Evolutionary conservation across 2,888 invertebrate species (phyloP), one percentile per base, ranked within the genome.

Genomic region (Lissonota sp.): DNA sequence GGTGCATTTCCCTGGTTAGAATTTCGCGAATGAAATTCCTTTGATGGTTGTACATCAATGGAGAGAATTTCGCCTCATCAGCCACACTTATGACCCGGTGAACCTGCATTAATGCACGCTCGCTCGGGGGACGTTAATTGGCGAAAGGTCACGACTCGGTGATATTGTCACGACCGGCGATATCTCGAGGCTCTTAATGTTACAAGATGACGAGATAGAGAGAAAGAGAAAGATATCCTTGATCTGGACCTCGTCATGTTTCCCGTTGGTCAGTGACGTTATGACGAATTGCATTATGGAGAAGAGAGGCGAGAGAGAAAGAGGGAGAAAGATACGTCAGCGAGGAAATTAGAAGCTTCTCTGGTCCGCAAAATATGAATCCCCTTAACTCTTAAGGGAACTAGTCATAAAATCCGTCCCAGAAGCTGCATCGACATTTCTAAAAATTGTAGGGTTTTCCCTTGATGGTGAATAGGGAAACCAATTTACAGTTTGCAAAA

Each of bases 81-180:
- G 14, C 64, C 26, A 26, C 26, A 26, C 26, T 26, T 26, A 26
- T 66, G 80, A 81, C 64, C 71, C 72, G 73, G 58, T 55, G 69
- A 77, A 74, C 46, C 73, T 70, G 77, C 80, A 77, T 81, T 77
- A 77, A 81, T 80, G 76, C 72, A 76, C 73, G 73, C 66, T 71
- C 63, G 70, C 55, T 4, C 60, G 53, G 77, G 77, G 80, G 80
- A 73, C 77, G 77, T 81, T 77, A 81, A 81, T 77, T 81, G 80
- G 60, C 53, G 53, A 81, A 81, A 81, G 80, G 80, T 81, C 80
- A 70, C 73, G 80, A 81, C 77, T 70, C 53, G 6, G 10, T 16
- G 46, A 42, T 14, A 57, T 46, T 12, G 75, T 67, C 60, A 53
- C 67, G 51, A 57, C 53, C 12, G 26, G 26, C 26, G 63, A 73